These are phyloP conservation scores for Lichenostomus cassidix DNA, from an alignment of 2,113 vertebrate genomes.

Conservation along the genomic window DNA sequence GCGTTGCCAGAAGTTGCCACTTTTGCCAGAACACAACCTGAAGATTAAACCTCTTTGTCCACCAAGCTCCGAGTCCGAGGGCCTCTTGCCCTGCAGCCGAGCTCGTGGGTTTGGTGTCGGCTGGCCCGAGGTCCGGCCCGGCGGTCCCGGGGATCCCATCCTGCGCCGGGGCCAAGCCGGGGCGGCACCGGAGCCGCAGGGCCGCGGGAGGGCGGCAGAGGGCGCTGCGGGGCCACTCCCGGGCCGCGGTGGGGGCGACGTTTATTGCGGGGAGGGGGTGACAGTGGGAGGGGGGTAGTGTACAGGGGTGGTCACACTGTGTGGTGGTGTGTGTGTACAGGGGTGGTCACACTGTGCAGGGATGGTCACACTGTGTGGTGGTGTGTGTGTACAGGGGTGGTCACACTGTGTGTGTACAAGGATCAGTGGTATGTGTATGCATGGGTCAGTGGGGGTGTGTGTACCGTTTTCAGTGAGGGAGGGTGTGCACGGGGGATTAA, in stretches of 20 bases:
- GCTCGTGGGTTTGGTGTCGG: not conserved
- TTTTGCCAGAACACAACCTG: not conserved
- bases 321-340: too few species aligned
- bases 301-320: not conserved
- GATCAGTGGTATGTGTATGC: not conserved
- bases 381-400: too few species aligned
- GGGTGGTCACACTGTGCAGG: too few species aligned
- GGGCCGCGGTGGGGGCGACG: not conserved
- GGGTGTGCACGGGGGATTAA: not conserved
- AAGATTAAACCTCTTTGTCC: not conserved
- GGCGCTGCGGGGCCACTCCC: not conserved
- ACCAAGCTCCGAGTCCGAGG: not conserved
- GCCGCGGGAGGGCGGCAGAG: not conserved
- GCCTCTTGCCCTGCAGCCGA: not conserved
- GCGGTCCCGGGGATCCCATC: too few species aligned
- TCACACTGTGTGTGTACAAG: not conserved
- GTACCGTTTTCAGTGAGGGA: too few species aligned
- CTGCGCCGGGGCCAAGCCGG: not conserved
- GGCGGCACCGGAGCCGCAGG: not conserved
- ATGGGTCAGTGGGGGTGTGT: not conserved
- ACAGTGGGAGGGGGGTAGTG: not conserved
- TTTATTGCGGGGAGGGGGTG: accelerated
- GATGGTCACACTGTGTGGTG: too few species aligned
- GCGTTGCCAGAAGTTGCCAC: not conserved
- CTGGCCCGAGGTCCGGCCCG: too few species aligned